Evolutionary conservation across 2,113 vertebrate species (phyloP), one percentile per base, ranked within the genome.

Genomic region (Kryptolebias marmoratus): DNA sequence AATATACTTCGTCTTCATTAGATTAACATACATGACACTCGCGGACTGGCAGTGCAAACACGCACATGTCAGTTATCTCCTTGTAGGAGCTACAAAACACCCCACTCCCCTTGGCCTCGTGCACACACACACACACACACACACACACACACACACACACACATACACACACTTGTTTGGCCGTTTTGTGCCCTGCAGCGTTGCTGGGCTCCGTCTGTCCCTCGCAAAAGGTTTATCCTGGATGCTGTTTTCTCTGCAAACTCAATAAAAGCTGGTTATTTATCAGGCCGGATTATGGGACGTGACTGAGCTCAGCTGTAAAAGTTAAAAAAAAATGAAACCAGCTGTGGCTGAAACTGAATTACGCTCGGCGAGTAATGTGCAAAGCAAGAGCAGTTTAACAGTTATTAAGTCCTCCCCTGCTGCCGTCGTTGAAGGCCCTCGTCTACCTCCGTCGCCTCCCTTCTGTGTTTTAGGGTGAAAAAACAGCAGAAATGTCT

Each of bases 211-310:
- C 73, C 31, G 79, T 13, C 22, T 52, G 70, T 80, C 73, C 75
- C 76, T 68, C n/a, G 69, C 69, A 74, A 42, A 73, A 86, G 85
- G 78, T 90, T 92, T 93, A 89, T 66, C 80, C 80, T 88, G 86
- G 87, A 86, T 45, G 53, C 77, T 93, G 80, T 93, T 93, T 94
- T 91, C 89, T 92, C 90, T 90, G 83, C 88, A 93, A 94, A 94
- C 91, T 87, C 89, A 93, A 94, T 94, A 93, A 93, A 93, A 91
- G 78, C 68, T 52, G 80, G 87, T 93, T 94, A 92, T 93, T 94
- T 94, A 93, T 92, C 90, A 87, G 92, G 90, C 89, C 83, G 80
- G 85, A 86, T 92, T 91, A 91, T 92, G 79, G 83, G 88, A 92
- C 84, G 65, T 79, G 92, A 91, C 87, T 86, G 88, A 91, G 86